Evolutionary conservation across 2,113 vertebrate species (phyloP), one percentile per base, ranked within the genome.

Genomic region (Chamaetylas fuelleborni): DNA sequence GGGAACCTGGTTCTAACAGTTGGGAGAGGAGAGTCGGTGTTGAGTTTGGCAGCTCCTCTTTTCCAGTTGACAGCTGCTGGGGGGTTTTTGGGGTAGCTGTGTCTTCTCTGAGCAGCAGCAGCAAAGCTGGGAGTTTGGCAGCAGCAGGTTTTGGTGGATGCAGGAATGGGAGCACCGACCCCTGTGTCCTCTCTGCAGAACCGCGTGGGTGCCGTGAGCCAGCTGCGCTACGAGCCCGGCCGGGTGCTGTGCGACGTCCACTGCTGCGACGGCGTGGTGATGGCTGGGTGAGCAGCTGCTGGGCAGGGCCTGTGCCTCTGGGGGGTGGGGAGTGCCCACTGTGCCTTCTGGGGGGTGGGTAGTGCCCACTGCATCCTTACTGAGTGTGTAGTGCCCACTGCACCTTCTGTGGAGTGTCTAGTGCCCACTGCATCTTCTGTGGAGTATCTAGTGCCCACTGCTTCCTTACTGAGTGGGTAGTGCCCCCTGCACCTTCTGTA

Each of bases 201-300:
- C 84, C 84, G 84, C 1, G 84, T 86, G 84, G 84, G 84, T 1
- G 64, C 84, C 18, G 84, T 86, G 64, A 86, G 84, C 84, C 84
- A 86, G 47, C 84, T 86, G 84, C 73, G 40, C 83, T 69, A 69
- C 38, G 83, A 86, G 54, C 83, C 83, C 62, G 83, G 83, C 38
- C 5, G 83, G 5, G 83, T 86, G 1, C 62, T 86, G 62, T 69
- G 83, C 12, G 83, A 78, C 15, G 64, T 23, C 2, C 62, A 53
- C 83, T 86, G 38, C 83, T 78, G 62, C 45, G 72, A 86, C 12
- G 83, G 83, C 0, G 18, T 86, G 54, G 54, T 86, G 22, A 45
- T 86, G 83, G 83, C 83, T 1, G 83, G 83, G 83, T 86, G 83
- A 86, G 83, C 60, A 5, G 36, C 19, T 3, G 24, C 65, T 42